Evolutionary conservation across 2,113 vertebrate genomes (phyloP).

Genomic region (Mastomys coucha): DNA sequence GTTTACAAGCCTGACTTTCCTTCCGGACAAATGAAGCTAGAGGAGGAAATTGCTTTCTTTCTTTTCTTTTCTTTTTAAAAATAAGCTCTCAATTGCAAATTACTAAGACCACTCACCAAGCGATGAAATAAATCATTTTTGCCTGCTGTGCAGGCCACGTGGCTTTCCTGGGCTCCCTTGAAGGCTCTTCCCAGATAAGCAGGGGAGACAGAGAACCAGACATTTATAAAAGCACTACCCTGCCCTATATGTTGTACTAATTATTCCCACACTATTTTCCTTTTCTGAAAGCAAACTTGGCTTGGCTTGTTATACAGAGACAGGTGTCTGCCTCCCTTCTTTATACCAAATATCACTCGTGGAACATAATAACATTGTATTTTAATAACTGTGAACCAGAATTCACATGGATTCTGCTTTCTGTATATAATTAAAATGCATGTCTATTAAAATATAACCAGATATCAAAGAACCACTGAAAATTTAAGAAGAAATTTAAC

Average conservation of each 20-base stretch:
- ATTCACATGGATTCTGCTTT: background rate
- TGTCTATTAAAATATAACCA: background rate
- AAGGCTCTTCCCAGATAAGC: background rate
- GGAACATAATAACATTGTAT: background rate
- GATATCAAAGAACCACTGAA: background rate
- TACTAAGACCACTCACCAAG: background rate
- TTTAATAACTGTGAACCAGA: background rate
- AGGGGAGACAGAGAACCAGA: background rate
- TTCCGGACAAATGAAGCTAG: background rate
- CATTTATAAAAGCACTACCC: background rate
- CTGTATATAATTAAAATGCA: too few relatives aligned
- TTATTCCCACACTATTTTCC: background rate
- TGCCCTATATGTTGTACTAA: background rate
- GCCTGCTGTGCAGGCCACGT: background rate
- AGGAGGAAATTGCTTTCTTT: background rate
- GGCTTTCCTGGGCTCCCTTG: background rate
- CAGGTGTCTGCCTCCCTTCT: background rate
- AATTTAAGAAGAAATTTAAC: constrained; percentile 4
- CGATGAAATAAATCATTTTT: background rate
- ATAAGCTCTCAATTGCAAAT: background rate
- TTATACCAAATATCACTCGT: background rate
- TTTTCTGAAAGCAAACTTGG: constrained; percentile 32
- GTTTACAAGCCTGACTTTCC: background rate
- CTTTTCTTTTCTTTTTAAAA: background rate
- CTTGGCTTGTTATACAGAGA: background rate